A percentile compares a stretch with the other conserved stretches of the same genome.
Conservation (phyloP, 2,797 vertebrate genomes). For the Leptodactylus fallax region DNA sequence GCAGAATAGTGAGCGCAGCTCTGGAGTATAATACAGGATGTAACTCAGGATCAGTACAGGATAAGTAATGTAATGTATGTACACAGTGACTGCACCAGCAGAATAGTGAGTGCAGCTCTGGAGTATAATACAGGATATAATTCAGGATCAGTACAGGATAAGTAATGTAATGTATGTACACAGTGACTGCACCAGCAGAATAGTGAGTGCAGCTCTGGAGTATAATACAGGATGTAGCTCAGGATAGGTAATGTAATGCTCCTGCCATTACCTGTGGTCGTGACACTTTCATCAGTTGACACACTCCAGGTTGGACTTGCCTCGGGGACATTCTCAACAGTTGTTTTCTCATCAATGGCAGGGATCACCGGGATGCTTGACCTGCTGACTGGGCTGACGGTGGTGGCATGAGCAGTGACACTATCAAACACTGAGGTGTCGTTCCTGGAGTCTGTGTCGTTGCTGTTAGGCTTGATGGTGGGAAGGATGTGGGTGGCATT, state of each 20-base stretch:
- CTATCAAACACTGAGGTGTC: slow-evolving; percentile 15
- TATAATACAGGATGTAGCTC: too few relatives aligned
- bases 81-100: not conserved
- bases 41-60: too few relatives aligned
- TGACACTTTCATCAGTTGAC: not conserved
- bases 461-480: not conserved
- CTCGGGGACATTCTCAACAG: not conserved
- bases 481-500: slow-evolving; percentile 14
- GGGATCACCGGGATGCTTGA: not conserved
- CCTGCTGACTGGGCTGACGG: not conserved
- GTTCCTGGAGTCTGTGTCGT: slow-evolving; percentile 37
- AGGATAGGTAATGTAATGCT: too few relatives aligned
- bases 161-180: slow-evolving; percentile 8
- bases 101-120: not conserved
- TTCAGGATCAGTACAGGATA: not conserved
- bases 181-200: not conserved
- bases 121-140: not conserved
- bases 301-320: not conserved
- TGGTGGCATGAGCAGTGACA: slow-evolving; percentile 28
- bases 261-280: slow-evolving; percentile 25
- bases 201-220: too few relatives aligned
- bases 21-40: too few relatives aligned
- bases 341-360: not conserved
- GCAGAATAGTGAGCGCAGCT: too few relatives aligned
- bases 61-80: too few relatives aligned